Percentiles rank a stretch among this genome's conserved stretches.
These are phyloP conservation scores for Cryptoprocta ferox DNA, from an alignment of 2,797 vertebrate species.

Conservation along the genomic window DNA sequence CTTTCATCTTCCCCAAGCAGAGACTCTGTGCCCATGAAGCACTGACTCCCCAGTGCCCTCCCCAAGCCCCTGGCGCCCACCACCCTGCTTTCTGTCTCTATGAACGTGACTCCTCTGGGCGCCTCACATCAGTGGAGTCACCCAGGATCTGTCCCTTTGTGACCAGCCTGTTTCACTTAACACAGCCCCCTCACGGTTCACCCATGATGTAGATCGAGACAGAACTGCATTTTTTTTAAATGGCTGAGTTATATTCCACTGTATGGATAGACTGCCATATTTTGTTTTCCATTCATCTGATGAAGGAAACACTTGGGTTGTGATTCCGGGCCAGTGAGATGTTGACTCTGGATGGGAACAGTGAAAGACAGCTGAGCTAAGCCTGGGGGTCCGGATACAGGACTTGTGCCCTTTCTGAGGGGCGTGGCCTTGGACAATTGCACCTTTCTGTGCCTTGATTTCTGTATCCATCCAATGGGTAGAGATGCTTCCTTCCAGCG, in stretches of 20 bases:
- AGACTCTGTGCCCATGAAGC: neutral
- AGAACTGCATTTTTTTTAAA: neutral
- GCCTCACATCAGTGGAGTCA: neutral
- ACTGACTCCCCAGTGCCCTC: too few relatives aligned
- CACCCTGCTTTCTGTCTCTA: neutral
- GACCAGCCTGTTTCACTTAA: neutral
- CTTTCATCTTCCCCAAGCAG: neutral
- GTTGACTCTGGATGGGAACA: neutral
- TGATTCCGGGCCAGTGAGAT: neutral
- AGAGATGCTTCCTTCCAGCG: fast-evolving
- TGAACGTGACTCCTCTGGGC: neutral
- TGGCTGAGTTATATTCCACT: neutral
- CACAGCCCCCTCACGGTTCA: neutral
- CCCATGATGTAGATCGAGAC: neutral
- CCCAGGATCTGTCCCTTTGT: neutral
- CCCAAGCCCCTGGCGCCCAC: too few relatives aligned
- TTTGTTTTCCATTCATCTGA: neutral
- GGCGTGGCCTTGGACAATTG: neutral
- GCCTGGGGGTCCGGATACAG: neutral
- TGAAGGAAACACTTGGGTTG: neutral
- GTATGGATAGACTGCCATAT: too few relatives aligned
- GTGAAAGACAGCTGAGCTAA: neutral
- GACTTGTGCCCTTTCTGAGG: neutral
- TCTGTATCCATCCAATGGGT: neutral
- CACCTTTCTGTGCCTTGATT: neutral